Evolutionary conservation across 2,797 vertebrate genomes (phyloP), one percentile per base, ranked within the genome.

Genomic region (Neosilurus hyrtlii): DNA sequence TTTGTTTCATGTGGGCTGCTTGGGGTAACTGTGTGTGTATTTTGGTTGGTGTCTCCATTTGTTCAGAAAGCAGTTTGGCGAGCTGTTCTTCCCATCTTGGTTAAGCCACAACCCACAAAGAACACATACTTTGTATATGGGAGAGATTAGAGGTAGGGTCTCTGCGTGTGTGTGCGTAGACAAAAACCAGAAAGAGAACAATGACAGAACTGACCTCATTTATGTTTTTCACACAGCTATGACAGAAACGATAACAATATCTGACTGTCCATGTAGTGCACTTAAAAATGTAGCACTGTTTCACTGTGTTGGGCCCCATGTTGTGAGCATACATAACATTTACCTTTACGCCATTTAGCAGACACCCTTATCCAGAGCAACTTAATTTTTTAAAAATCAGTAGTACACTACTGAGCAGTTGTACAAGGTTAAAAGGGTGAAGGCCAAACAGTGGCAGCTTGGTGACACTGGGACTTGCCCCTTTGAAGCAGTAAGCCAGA

Each of bases 71-170:
- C 20, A 26, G 22, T 74, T 61, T 49, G 61, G 77, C 15, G 77
- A 80, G 76, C 35, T 14, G 61, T 66, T 43, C 57, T 30, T 43
- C 20, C 72, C 49, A 24, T 43, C 8, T 65, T 9, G 82, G 77
- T 80, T 84, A 80, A 84, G 49, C 77, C 82, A 79, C 57, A 83
- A 12, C 26, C 82, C 82, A 66, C 70, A 84, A 68, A 3, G 4
- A 57, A 61, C 54, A 77, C 52, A 37, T n/a, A 24, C 52, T 15
- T 18, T 63, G 35, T 43, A 5, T 7, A 66, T 35, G 63, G 14
- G 15, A 66, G 63, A 9, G 65, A 16, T 37, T 37, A 67, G 14
- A 37, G 65, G 65, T 67, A 37, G 26, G 8, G 30, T 57, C 15
- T 5, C 2, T n/a, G 20, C 7, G 20, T 22, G 6, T 61, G 59